phyloP scores from a whole-genome alignment of 1,140 invertebrate genomes.

The Monochamus saltuarius region DNA sequence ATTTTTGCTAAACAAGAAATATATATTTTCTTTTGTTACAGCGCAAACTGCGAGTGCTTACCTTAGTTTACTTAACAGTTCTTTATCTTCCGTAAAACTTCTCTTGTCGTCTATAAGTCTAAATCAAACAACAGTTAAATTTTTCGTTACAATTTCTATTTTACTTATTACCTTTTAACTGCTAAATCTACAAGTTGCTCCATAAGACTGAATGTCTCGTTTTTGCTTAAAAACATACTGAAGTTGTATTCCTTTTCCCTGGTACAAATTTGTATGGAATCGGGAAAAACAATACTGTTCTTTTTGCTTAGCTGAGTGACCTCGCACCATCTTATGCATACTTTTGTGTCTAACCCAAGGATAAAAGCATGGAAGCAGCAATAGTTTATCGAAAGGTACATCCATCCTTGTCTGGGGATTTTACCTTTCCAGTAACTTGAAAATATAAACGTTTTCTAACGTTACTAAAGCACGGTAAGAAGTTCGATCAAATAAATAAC shows the following conservation, averaged over 20 bases:
- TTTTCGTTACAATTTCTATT: background rate
- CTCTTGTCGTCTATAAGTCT: conserved; percentile 85
- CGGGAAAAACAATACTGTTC: conserved; percentile 78
- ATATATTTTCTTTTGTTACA: background rate
- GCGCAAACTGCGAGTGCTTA: conserved; percentile 43
- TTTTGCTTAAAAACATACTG: conserved; percentile 85
- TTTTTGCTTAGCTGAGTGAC: conserved; percentile 73
- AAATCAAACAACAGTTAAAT: conserved; percentile 34
- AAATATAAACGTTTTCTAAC: conserved; percentile 4
- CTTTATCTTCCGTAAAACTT: conserved; percentile 81
- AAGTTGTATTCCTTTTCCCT: conserved; percentile 83
- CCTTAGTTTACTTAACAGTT: conserved; percentile 78
- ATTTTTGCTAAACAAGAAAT: conserved; percentile 64
- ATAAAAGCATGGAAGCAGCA: conserved; percentile 96
- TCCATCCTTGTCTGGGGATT: conserved; percentile 90
- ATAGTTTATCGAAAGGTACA: conserved; percentile 95
- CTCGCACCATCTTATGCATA: conserved; percentile 83
- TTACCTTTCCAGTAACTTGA: conserved; percentile 88
- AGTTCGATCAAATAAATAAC: background rate
- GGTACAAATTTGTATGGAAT: conserved; percentile 83
- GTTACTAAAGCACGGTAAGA: background rate
- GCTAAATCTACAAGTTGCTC: conserved; percentile 95
- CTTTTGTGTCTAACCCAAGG: conserved; percentile 85
- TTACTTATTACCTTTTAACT: conserved; percentile 75
- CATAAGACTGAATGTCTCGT: conserved; percentile 89